Conservation (phyloP, 2,113 vertebrate species). For the Percopsis transmontana region DNA sequence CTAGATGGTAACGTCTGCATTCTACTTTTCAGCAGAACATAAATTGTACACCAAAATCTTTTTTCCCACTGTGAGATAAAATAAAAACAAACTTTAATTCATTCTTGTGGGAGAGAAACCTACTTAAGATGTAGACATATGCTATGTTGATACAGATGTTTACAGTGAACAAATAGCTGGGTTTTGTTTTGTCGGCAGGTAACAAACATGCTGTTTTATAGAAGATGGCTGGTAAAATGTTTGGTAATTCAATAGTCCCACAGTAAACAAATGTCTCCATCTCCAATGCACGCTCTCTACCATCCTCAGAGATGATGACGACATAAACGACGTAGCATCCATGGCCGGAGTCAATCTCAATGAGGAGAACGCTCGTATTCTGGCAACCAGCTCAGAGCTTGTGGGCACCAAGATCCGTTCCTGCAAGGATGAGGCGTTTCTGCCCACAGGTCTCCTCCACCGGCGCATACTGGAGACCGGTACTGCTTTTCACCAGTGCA, state of each 20-base stretch:
- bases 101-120: too few relatives aligned
- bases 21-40: background rate
- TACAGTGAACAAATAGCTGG: too few relatives aligned
- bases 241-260: background rate
- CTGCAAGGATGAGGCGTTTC: conserved; percentile 87
- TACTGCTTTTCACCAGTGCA: too few relatives aligned
- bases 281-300: background rate
- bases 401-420: conserved; percentile 85
- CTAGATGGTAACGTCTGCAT: conserved; percentile 81
- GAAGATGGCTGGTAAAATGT: background rate
- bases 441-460: conserved; percentile 80
- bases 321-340: conserved; percentile 88
- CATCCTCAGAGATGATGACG: conserved; percentile 82
- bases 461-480: conserved; percentile 85
- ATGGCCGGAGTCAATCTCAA: conserved; percentile 88
- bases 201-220: too few relatives aligned
- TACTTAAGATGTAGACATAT: too few relatives aligned
- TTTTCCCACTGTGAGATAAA: too few relatives aligned
- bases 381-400: conserved; percentile 84
- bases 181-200: too few relatives aligned
- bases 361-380: conserved; percentile 86
- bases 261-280: background rate
- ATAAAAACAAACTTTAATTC: too few relatives aligned
- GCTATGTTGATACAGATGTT: too few relatives aligned
- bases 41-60: too few relatives aligned